Evolutionary conservation across 2,888 invertebrate species (phyloP).

Genomic region (Terebella lapidaria): DNA sequence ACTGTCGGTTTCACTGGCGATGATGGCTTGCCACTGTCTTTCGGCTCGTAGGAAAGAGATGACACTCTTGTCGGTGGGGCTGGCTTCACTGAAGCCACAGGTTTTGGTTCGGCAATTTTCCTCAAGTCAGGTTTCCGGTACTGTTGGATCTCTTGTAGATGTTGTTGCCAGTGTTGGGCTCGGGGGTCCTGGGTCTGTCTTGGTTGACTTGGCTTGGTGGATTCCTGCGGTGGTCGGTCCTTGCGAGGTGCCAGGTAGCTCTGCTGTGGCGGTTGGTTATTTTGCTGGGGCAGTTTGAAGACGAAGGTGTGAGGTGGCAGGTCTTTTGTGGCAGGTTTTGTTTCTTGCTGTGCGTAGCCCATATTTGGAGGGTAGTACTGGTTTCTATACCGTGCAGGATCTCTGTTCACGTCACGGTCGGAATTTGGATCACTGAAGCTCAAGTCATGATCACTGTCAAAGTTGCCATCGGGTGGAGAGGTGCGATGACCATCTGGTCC

Average conservation of each 20-base stretch:
- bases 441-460: background rate
- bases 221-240: too few species aligned
- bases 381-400: too few species aligned
- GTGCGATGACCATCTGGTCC: conserved; percentile 3
- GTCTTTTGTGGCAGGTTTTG: background rate
- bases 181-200: too few species aligned
- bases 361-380: too few species aligned
- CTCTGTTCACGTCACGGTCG: conserved; percentile 3
- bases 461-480: conserved; percentile 11
- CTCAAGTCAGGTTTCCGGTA: too few species aligned
- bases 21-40: too few species aligned
- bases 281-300: background rate
- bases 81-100: background rate
- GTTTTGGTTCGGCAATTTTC: too few species aligned
- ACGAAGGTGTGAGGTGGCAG: background rate
- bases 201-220: background rate
- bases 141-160: too few species aligned
- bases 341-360: too few species aligned
- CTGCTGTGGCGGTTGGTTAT: background rate
- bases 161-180: too few species aligned
- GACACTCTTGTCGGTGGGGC: background rate
- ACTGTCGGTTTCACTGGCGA: too few species aligned
- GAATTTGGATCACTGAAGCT: conserved; percentile 1
- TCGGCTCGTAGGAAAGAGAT: background rate
- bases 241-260: background rate